These are phyloP conservation scores for Felis chaus DNA, from an alignment of 2,113 vertebrate genomes.

Conservation along the genomic window DNA sequence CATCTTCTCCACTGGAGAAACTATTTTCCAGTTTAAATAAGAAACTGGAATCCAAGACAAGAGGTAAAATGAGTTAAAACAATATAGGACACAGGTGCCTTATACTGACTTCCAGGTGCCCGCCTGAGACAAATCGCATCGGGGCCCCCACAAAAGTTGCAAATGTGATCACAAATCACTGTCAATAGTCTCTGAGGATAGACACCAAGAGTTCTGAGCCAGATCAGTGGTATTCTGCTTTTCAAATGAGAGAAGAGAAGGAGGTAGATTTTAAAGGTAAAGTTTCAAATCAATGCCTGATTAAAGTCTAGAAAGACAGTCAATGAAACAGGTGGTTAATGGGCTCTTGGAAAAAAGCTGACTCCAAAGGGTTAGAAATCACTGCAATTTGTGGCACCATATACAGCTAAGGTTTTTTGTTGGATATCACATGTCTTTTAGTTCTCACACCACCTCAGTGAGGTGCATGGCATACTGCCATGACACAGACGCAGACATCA, in stretches of 20 bases:
- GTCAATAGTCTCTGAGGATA: not conserved
- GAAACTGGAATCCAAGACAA: not conserved
- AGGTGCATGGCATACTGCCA: not conserved
- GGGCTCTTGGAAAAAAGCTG: not conserved
- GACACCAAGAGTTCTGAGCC: not conserved
- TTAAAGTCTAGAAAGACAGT: not conserved
- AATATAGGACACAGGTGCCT: not conserved
- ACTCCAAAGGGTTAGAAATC: not conserved
- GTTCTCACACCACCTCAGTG: not conserved
- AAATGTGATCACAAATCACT: not conserved
- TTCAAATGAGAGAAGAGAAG: not conserved
- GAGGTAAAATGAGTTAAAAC: not conserved
- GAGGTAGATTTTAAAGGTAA: not conserved
- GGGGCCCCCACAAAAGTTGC: not conserved
- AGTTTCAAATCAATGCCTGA: not conserved
- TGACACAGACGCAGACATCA: not conserved
- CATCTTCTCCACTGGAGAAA: not conserved
- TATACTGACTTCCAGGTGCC: not conserved
- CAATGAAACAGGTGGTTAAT: not conserved
- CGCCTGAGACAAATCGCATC: not conserved
- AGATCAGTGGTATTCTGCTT: not conserved
- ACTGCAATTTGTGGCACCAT: not conserved
- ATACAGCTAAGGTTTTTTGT: not conserved
- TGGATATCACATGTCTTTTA: not conserved
- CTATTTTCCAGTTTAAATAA: slow-evolving; percentile 23